These are phyloP conservation scores for Leucoraja erinaceus DNA, from an alignment of 2,113 vertebrate genomes.

Conservation along the genomic window DNA sequence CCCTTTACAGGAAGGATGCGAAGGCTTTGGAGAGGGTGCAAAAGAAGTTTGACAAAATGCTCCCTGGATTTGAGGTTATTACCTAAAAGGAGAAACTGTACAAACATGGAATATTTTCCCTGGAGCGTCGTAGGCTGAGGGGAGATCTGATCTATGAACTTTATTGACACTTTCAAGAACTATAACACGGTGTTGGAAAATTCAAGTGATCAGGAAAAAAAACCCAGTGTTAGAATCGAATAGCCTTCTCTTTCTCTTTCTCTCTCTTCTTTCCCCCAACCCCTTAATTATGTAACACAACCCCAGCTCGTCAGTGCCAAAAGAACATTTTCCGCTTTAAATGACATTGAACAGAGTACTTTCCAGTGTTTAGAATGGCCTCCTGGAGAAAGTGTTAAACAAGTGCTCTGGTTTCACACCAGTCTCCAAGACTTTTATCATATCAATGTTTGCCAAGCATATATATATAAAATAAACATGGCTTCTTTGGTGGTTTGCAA, in stretches of 20 bases:
- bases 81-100: too few species aligned
- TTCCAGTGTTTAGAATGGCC: not conserved
- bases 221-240: not conserved
- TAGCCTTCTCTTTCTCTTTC: not conserved
- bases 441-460: not conserved
- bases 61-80: too few species aligned
- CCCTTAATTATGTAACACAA: not conserved
- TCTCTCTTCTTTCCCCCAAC: too few species aligned
- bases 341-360: not conserved
- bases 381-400: not conserved
- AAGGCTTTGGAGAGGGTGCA: too few species aligned
- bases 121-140: too few species aligned
- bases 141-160: too few species aligned
- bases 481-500: not conserved
- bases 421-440: not conserved
- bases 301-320: not conserved
- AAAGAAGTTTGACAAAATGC: too few species aligned
- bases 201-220: not conserved
- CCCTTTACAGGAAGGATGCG: too few species aligned
- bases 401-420: not conserved
- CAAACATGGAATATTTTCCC: too few species aligned
- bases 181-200: not conserved
- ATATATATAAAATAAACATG: not conserved
- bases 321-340: not conserved
- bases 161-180: too few species aligned